Conservation (phyloP, 2,797 vertebrate species). For the Mormyrus proboscirostris region DNA sequence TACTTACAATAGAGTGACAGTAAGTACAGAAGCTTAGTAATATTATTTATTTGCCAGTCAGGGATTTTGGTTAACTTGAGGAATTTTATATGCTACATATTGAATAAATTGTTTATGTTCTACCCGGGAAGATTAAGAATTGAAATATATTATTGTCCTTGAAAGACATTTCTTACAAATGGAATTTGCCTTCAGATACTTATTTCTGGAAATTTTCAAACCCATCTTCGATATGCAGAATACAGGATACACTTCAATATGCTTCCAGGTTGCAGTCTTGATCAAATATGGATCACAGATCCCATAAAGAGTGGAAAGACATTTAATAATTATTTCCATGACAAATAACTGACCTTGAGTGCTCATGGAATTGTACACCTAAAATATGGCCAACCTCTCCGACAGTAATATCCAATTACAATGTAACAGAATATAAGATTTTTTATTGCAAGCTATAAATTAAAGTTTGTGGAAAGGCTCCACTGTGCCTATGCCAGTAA, state of each 20-base stretch:
- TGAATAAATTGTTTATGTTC: not conserved
- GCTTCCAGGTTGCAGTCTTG: not conserved
- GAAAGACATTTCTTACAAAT: not conserved
- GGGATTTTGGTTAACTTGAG: not conserved
- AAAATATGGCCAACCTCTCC: not conserved
- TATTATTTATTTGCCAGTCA: not conserved
- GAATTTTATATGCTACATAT: not conserved
- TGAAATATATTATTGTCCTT: not conserved
- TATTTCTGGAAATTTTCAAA: not conserved
- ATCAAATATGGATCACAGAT: not conserved
- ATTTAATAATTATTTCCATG: not conserved
- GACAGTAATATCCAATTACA: not conserved
- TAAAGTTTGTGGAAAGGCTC: conserved; percentile 2
- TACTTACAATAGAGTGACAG: not conserved
- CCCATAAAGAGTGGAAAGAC: not conserved
- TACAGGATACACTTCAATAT: not conserved
- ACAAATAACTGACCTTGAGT: not conserved
- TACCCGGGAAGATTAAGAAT: not conserved
- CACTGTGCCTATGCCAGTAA: not conserved
- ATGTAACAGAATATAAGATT: conserved; percentile 1
- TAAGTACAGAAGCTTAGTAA: not conserved
- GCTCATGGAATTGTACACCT: conserved; percentile 5
- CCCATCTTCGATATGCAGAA: not conserved
- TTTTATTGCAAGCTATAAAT: conserved; percentile 13
- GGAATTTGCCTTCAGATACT: not conserved